A percentile compares a stretch with the other conserved stretches of the same genome.
Evolutionary conservation across 1,140 invertebrate genomes (phyloP).

Genomic region (Formica exsecta): DNA sequence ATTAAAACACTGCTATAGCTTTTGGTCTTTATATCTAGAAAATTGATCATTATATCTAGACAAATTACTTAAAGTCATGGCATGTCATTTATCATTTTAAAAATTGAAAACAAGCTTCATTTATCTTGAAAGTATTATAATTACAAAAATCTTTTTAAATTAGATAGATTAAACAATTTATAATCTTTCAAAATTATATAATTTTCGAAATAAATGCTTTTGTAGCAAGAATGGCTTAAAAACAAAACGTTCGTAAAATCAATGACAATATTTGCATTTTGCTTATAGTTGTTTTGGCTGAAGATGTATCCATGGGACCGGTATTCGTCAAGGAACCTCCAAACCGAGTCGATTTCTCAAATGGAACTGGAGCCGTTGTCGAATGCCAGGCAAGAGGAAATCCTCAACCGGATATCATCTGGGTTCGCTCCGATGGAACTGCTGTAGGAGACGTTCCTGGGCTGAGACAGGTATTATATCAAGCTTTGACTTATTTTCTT

Average conservation of each 20-base stretch:
- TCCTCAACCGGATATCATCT: conserved; percentile 96
- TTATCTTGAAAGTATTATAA: neutral
- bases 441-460: conserved; percentile 96
- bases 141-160: neutral
- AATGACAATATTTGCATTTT: neutral
- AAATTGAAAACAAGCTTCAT: neutral
- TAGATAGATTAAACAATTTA: neutral
- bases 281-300: conserved; percentile 82
- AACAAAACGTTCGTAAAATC: neutral
- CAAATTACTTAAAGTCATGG: neutral
- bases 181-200: neutral
- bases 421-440: conserved; percentile 95
- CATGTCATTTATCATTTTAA: conserved; percentile 13
- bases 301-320: conserved; percentile 93
- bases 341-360: conserved; percentile 96
- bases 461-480: conserved; percentile 90
- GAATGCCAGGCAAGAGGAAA: conserved; percentile 96
- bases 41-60: neutral
- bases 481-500: neutral
- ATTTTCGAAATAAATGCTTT: neutral
- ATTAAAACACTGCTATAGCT: neutral
- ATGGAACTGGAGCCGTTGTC: conserved; percentile 96
- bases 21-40: neutral
- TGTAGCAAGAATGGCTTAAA: no score
- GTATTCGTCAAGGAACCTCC: conserved; percentile 97